phyloP scores from a whole-genome alignment of 2,797 vertebrate genomes.

The Alectoris magna region DNA sequence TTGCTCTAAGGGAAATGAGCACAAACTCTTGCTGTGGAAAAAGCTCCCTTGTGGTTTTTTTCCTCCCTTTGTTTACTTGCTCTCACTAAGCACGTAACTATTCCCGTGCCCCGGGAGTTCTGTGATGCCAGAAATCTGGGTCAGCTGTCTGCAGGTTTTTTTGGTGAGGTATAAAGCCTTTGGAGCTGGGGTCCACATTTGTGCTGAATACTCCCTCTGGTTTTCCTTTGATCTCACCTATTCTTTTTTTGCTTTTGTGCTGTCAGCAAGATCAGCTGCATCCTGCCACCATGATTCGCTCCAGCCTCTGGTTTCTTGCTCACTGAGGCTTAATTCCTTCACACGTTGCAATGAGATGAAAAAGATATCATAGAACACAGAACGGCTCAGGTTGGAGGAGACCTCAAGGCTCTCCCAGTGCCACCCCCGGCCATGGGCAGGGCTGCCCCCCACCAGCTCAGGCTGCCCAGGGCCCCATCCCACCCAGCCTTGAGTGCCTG shows the following conservation, averaged over 20 bases:
- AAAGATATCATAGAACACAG: too few relatives aligned
- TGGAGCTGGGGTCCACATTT: neutral
- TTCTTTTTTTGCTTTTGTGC: neutral
- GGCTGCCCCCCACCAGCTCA: too few relatives aligned
- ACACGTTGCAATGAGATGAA: neutral
- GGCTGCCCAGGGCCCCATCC: too few relatives aligned
- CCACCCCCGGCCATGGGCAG: too few relatives aligned
- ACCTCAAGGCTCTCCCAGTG: too few relatives aligned
- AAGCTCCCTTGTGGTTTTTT: neutral
- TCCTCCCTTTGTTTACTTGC: neutral
- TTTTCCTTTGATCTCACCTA: neutral
- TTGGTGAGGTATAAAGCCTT: neutral
- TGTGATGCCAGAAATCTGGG: neutral
- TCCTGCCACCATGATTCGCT: neutral
- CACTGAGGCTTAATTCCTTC: neutral
- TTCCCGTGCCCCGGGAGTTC: neutral
- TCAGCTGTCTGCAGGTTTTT: neutral
- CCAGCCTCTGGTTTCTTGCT: neutral
- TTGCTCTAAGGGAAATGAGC: constrained; percentile 5
- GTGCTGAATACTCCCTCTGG: neutral
- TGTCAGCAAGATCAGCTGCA: neutral
- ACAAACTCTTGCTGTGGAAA: neutral
- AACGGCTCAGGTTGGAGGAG: too few relatives aligned
- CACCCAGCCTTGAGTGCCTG: too few relatives aligned
- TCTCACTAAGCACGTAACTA: neutral